Evolutionary conservation across 2,888 invertebrate genomes (phyloP).

Genomic region (Itoplectis maculator): DNA sequence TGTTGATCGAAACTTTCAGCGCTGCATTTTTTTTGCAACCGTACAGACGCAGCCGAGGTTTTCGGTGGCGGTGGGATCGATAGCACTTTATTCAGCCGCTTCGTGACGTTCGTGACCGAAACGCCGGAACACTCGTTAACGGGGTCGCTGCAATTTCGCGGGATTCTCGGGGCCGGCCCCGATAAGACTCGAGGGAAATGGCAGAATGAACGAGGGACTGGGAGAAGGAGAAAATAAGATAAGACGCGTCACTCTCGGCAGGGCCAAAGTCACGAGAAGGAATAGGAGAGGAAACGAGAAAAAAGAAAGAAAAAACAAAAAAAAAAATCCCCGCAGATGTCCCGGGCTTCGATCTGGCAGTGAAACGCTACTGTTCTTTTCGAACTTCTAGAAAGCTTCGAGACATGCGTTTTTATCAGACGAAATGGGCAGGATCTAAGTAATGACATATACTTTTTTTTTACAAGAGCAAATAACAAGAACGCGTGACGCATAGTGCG

Average conservation of each 20-base stretch:
- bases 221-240: slow-evolving; percentile 1
- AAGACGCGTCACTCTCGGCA: background rate
- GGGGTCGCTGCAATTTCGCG: slow-evolving; percentile 46
- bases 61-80: slow-evolving; percentile 33
- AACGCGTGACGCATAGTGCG: background rate
- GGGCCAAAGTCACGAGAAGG: too few species aligned
- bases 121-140: slow-evolving; percentile 56
- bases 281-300: background rate
- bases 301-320: background rate
- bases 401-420: background rate
- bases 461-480: background rate
- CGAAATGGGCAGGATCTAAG: background rate
- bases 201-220: slow-evolving; percentile 13
- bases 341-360: background rate
- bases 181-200: slow-evolving; percentile 46
- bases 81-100: slow-evolving; percentile 52
- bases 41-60: background rate
- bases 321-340: background rate
- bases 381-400: background rate
- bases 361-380: background rate
- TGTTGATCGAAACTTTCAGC: too few species aligned
- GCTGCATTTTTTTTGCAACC: too few species aligned
- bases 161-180: slow-evolving; percentile 8
- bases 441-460: too few species aligned
- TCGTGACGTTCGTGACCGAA: slow-evolving; percentile 61